Base-by-base conservation (phyloP, 1,140 invertebrate genomes). In the Teleopsis dalmanni region DNA sequence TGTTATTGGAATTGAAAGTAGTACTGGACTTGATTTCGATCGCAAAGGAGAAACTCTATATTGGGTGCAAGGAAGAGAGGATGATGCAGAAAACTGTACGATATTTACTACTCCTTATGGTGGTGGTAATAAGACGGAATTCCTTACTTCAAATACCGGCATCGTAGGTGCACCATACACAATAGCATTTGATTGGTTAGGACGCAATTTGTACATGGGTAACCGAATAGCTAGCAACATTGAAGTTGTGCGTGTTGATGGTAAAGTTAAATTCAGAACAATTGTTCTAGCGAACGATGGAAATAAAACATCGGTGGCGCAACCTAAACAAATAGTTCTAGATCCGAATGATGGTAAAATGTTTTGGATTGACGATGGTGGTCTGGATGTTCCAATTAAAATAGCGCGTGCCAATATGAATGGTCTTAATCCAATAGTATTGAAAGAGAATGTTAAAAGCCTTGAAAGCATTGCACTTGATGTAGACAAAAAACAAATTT, bases 351-450 rank as follows among this genome's bases (percentile, higher is more conserved):
- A 90, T 57, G 96, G 93, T 34, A 86, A 86, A 75, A 70, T 97
- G 7, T 97, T 93, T 73, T 99, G 95, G 95, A 80, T 95, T 3
- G 96, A 99, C 65, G 88, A 91, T 54, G 96, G 95, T 6, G 91
- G 89, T 13, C 85, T 79, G 51, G 91, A 91, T 9, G 88, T 98
- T 0, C 86, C 88, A 0, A 77, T 84, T 1, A 99, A 98, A 71
- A 85, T 99, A 21, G 94, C 83, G 0, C 81, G 84, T 56, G 91
- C 91, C 0, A 88, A 93, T 58, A 95, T 99, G 92, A 93, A 96
- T 63, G 96, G 96, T 1, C 78, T 79, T 0, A 81, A 88, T 54
- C 76, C 91, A 0, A 71, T 80, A 0, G 78, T 91, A 6, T 62
- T 93, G 0, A 70, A 84, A 0, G 77, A 82, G 11, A 72, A 79